Evolutionary conservation across 2,113 vertebrate genomes (phyloP).

Genomic region (Oreotrochilus melanogaster): DNA sequence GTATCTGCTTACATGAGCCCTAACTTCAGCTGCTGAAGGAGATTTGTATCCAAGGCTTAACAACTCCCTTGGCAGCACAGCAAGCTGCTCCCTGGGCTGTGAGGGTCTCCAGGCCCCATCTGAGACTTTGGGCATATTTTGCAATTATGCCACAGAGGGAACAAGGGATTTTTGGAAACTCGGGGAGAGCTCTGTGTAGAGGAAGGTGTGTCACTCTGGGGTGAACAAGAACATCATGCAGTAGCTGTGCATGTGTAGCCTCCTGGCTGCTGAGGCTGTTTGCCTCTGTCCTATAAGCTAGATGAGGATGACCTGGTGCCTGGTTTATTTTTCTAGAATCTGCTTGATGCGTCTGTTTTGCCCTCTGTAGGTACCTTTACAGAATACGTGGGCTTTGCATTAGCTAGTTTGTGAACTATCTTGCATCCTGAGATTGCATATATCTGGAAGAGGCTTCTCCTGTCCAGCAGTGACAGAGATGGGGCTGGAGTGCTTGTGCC

Average conservation of each 20-base stretch:
- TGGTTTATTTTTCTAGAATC: not conserved
- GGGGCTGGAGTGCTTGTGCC: not conserved
- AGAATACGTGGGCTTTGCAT: not conserved
- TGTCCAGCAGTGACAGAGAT: not conserved
- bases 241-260: rapidly evolving
- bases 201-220: not conserved
- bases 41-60: not conserved
- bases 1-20: not conserved
- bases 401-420: not conserved
- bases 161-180: rapidly evolving
- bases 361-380: not conserved
- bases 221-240: rapidly evolving
- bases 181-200: not conserved
- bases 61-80: not conserved
- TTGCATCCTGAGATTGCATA: not conserved
- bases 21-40: not conserved
- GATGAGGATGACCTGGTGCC: not conserved
- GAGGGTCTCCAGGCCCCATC: not conserved
- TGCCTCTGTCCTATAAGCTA: rapidly evolving
- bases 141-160: not conserved
- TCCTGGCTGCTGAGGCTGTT: not conserved
- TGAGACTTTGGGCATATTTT: not conserved
- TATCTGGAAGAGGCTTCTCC: rapidly evolving
- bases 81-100: rapidly evolving
- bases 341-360: not conserved